Percentiles rank a stretch among this genome's conserved stretches.
phyloP scores from a whole-genome alignment of 2,888 invertebrate genomes.

The Ormyrus labotus region DNA sequence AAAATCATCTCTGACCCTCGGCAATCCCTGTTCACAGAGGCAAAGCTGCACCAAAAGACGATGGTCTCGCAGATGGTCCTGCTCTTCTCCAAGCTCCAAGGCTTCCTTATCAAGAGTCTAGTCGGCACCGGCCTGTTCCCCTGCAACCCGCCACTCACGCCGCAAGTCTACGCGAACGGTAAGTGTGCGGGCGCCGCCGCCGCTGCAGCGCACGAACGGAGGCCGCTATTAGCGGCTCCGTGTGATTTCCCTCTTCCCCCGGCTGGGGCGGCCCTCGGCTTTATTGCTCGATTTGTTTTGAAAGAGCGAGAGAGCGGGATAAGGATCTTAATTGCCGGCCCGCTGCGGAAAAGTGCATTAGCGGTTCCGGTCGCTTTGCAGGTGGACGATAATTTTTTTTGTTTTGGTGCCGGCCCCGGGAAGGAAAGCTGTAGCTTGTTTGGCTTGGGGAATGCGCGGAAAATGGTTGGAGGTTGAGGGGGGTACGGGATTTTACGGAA shows the following conservation, averaged over 20 bases:
- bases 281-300: background rate
- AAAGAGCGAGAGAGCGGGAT: background rate
- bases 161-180: conserved; percentile 83
- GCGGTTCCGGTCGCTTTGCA: background rate
- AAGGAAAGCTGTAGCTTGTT: no score
- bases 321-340: no score
- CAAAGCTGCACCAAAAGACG: conserved; percentile 69
- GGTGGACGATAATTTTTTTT: background rate
- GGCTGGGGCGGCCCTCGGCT: background rate
- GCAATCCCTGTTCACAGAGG: conserved; percentile 62
- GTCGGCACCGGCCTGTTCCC: conserved; percentile 79
- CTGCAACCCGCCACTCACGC: conserved; percentile 82
- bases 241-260: no score
- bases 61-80: conserved; percentile 81
- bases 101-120: conserved; percentile 78
- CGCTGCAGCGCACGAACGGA: no score
- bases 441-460: no score
- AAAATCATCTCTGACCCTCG: conserved; percentile 48
- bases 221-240: no score
- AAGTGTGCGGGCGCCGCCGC: conserved; percentile 67
- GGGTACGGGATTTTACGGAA: no score
- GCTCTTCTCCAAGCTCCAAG: conserved; percentile 83
- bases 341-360: background rate
- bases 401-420: no score
- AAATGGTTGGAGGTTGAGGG: no score